Evolutionary conservation across 2,888 invertebrate genomes (phyloP), one percentile per base, ranked within the genome.

Genomic region (Brachyopa scutellaris): DNA sequence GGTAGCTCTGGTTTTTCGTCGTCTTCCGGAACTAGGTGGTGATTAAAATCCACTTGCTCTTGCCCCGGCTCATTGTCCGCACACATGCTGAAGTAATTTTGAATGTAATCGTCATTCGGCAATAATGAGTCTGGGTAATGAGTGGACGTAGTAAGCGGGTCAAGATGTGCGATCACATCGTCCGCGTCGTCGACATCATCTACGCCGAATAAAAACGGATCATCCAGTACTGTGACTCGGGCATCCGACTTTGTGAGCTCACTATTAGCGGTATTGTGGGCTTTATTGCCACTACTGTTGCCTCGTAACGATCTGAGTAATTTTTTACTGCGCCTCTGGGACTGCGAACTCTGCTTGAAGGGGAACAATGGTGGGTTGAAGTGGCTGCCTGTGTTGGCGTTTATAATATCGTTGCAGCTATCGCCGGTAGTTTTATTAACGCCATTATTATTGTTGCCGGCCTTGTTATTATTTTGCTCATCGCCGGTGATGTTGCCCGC

Each of bases 181-280:
- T 49, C 76, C 15, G 33, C 61, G 7, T 49, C 76, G 15, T 40
- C 61, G 7, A 23, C 23, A 55, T 77, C 80, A 69, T 85, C 89
- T 76, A 90, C 88, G 74, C 90, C 90, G 51, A 90, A 88, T 8
- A 90, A 85, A 86, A 90, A 90, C 67, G 90, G 91, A 88, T 90
- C 90, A 82, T 90, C 90, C 3, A 90, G 86, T n/a, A 90, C 87
- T 15, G 90, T 90, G n/a, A 90, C 89, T 80, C 86, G 87, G 84
- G 90, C 89, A 85, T 88, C 88, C 70, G 87, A 84, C 67, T 90
- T 88, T 17, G 88, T 89, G 23, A 86, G 85, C 51, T 89, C 88
- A 29, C 66, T 72, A 66, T 77, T 82, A 42, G 57, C 59, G 23
- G 57, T 29, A 59, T 23, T 45, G 61, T 66, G 42, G 69, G 67